Conservation (phyloP, 2,888 invertebrate species). For the Smittia aterrima region DNA sequence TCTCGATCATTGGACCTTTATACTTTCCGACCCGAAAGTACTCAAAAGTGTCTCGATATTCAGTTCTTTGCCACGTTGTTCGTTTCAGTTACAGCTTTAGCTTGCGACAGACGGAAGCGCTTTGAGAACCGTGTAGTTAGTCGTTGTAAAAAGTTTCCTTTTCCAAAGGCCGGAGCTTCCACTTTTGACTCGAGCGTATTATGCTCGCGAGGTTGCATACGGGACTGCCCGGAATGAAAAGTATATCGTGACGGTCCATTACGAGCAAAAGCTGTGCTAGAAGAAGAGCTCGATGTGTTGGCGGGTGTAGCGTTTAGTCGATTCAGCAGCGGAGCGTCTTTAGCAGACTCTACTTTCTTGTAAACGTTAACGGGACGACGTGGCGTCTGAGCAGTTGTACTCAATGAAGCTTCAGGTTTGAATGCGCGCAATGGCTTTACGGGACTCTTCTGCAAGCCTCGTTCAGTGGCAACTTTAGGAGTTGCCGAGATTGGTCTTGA, state of each 20-base stretch:
- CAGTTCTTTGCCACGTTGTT: conserved; percentile 10
- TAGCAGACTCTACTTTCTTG: conserved; percentile 32
- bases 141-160: conserved; percentile 35
- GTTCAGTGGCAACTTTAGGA: conserved; percentile 26
- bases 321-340: conserved; percentile 7
- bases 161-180: conserved; percentile 17
- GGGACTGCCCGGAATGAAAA: conserved; percentile 39
- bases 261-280: conserved; percentile 31
- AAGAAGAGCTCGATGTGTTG: conserved; percentile 27
- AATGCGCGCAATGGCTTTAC: conserved; percentile 35
- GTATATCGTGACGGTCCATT: conserved; percentile 37
- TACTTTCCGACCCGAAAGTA: conserved; percentile 6
- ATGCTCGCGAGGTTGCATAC: conserved; percentile 29
- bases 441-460: conserved; percentile 32
- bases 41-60: background rate
- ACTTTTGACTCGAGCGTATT: conserved; percentile 28
- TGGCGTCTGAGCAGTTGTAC: conserved; percentile 33
- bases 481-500: conserved; percentile 30
- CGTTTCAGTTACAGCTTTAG: conserved; percentile 2
- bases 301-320: background rate
- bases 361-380: conserved; percentile 38
- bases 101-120: conserved; percentile 30
- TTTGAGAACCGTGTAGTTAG: conserved; percentile 32
- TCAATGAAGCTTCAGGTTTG: conserved; percentile 33
- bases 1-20: background rate